Percentiles rank a stretch among this genome's conserved stretches.
phyloP scores from a whole-genome alignment of 2,888 invertebrate species.

The Chrysotoxum bicinctum region DNA sequence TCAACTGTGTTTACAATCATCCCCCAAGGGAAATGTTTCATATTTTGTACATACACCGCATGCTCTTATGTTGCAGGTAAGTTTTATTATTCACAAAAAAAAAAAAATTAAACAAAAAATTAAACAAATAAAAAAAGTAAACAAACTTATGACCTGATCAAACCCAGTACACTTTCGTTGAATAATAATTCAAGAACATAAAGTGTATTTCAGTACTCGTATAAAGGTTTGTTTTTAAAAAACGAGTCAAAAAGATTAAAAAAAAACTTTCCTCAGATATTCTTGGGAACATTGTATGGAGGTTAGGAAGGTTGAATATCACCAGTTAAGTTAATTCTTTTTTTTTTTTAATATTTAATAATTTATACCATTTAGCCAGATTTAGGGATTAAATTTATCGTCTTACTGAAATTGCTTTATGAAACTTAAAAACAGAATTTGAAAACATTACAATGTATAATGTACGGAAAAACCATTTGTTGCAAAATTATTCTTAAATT shows the following conservation, averaged over 20 bases:
- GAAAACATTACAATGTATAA: no score
- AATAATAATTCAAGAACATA: slow-evolving; percentile 7
- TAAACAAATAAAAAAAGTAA: background rate
- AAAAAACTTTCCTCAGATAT: background rate
- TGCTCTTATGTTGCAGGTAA: slow-evolving; percentile 98
- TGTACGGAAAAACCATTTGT: no score
- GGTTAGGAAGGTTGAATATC: background rate
- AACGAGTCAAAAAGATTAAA: background rate
- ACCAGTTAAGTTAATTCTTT: background rate
- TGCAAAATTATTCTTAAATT: no score
- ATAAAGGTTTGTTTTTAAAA: background rate
- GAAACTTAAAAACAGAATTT: no score
- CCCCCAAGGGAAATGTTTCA: slow-evolving; percentile 97
- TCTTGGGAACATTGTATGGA: background rate
- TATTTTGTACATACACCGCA: slow-evolving; percentile 99
- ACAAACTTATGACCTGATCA: background rate
- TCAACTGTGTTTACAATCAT: slow-evolving; percentile 98
- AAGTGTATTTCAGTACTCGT: background rate
- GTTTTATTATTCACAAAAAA: slow-evolving; percentile 66
- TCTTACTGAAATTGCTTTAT: no score
- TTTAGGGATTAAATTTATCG: background rate
- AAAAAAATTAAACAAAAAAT: background rate
- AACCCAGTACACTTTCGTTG: background rate
- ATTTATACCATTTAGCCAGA: background rate
- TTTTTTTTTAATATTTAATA: background rate